Evolutionary conservation across 2,797 vertebrate species (phyloP).

Genomic region (Galaxias olidus): DNA sequence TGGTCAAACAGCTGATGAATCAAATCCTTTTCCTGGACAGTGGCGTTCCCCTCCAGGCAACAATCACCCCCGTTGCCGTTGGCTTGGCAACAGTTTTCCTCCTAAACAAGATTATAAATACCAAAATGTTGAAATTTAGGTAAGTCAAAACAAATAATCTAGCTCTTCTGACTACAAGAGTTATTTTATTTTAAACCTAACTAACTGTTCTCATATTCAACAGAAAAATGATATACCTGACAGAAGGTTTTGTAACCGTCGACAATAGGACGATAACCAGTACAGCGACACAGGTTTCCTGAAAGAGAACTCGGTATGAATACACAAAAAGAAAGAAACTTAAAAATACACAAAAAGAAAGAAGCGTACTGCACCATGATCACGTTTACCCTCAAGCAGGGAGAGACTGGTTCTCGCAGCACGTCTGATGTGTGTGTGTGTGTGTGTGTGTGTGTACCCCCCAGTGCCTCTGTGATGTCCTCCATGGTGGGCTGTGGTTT

Average conservation of each 20-base stretch:
- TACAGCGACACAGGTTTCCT: conserved; percentile 80
- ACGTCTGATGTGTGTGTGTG: no score
- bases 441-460: conserved; percentile 56
- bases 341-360: background rate
- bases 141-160: no score
- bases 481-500: conserved; percentile 75
- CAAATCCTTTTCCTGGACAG: conserved; percentile 10
- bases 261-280: conserved; percentile 76
- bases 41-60: conserved; percentile 23
- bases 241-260: conserved; percentile 71
- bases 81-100: conserved; percentile 36
- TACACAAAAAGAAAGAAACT: background rate
- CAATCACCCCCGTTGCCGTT: conserved; percentile 22
- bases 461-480: conserved; percentile 78
- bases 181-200: no score
- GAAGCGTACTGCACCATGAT: no score
- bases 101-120: conserved; percentile 28
- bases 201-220: no score
- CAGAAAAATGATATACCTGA: conserved; percentile 62
- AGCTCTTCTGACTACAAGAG: no score
- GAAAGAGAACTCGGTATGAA: conserved; percentile 9
- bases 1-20: conserved; percentile 66
- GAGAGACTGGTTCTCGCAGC: no score
- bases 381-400: no score
- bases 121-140: no score